Conservation (phyloP, 2,888 invertebrate genomes). For the Siphlonurus alternatus region DNA sequence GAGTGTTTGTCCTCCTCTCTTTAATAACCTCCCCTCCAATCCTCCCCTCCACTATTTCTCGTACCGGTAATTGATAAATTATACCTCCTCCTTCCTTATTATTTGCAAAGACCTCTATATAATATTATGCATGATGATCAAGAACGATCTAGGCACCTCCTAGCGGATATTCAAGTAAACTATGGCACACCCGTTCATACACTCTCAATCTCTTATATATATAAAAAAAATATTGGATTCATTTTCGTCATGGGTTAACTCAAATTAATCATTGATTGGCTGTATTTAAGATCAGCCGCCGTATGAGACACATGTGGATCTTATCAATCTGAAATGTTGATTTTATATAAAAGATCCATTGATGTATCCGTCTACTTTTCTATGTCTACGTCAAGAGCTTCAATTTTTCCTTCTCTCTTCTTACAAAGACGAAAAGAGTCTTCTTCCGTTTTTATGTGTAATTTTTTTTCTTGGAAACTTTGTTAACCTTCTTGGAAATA, state of each 20-base stretch:
- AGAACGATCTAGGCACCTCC: background rate
- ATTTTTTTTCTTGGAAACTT: no score
- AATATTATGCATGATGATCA: background rate
- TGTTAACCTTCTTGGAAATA: no score
- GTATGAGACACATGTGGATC: no score
- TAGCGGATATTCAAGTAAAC: background rate
- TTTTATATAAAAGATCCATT: no score
- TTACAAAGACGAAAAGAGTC: no score
- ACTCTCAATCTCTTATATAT: background rate
- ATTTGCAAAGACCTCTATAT: background rate
- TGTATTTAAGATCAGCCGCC: no score
- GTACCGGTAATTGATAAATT: background rate
- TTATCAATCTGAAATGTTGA: no score
- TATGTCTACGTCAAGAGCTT: no score
- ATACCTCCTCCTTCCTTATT: background rate
- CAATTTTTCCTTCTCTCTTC: no score
- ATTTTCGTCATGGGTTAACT: background rate
- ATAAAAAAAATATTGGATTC: background rate
- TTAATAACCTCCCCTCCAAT: background rate
- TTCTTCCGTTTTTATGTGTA: no score
- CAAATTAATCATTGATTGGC: background rate
- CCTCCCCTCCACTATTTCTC: background rate
- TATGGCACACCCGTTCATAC: background rate
- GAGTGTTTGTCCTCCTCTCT: background rate
- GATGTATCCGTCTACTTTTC: no score